Conservation (phyloP, 2,888 invertebrate genomes). For the Drosophila lutescens region DNA sequence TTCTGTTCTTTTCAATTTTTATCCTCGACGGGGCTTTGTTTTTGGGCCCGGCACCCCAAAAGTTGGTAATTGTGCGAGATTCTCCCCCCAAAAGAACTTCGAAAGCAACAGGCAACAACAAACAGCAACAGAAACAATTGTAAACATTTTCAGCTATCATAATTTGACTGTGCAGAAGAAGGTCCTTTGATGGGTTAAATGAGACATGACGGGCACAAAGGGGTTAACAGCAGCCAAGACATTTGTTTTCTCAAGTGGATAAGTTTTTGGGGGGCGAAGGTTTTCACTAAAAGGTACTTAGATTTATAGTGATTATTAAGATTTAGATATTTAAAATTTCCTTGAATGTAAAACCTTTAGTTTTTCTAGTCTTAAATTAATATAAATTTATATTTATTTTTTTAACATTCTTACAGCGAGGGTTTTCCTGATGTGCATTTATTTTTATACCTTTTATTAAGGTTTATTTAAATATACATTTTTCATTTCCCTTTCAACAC, state of each 20-base stretch:
- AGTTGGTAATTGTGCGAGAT: slow-evolving; percentile 8
- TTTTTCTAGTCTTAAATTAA: too few relatives aligned
- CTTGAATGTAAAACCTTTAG: too few relatives aligned
- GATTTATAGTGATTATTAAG: too few relatives aligned
- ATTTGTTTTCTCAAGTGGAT: not conserved
- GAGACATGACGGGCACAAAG: not conserved
- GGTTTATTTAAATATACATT: too few relatives aligned
- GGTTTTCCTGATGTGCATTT: too few relatives aligned
- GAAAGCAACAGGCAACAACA: slow-evolving; percentile 19
- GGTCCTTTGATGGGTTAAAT: slow-evolving; percentile 1
- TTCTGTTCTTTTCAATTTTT: slow-evolving; percentile 42
- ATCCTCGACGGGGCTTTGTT: slow-evolving; percentile 10
- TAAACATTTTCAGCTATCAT: slow-evolving; percentile 40
- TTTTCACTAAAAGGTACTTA: too few relatives aligned
- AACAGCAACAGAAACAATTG: slow-evolving; percentile 26
- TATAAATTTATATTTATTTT: too few relatives aligned
- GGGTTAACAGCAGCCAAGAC: not conserved
- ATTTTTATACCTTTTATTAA: too few relatives aligned
- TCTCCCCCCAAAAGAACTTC: not conserved
- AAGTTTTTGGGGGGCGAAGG: not conserved
- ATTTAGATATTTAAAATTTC: too few relatives aligned
- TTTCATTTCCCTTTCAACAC: too few relatives aligned
- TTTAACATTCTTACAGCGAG: too few relatives aligned
- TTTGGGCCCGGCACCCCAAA: not conserved
- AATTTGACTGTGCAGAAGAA: slow-evolving; percentile 8